Evolutionary conservation across 2,888 invertebrate genomes (phyloP).

Genomic region (Caenorhabditis sinica): DNA sequence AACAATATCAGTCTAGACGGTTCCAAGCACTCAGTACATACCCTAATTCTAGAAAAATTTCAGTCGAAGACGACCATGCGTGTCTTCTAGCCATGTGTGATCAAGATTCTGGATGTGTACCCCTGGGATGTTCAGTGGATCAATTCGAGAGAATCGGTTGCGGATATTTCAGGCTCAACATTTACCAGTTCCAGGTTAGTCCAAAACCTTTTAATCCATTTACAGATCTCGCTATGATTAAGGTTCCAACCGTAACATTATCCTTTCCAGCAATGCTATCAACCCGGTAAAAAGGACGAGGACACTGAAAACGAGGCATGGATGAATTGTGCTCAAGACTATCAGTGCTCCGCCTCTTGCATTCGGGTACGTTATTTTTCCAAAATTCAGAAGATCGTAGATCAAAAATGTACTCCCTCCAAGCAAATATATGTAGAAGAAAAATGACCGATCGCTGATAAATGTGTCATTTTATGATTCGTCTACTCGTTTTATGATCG

Average conservation of each 20-base stretch:
- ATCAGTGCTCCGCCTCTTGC: constrained; percentile 81
- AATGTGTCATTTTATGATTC: constrained; percentile 34
- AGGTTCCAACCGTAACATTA: background rate
- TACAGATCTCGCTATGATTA: too few species aligned
- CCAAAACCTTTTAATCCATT: background rate
- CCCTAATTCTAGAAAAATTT: constrained; percentile 43
- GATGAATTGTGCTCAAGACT: constrained; percentile 82
- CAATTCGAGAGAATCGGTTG: constrained; percentile 80
- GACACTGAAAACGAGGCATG: constrained; percentile 81
- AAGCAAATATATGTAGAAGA: constrained; percentile 12
- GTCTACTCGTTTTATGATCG: constrained; percentile 28
- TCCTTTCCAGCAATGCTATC: constrained; percentile 81
- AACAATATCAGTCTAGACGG: background rate
- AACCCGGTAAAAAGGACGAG: constrained; percentile 81
- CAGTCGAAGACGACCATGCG: constrained; percentile 79
- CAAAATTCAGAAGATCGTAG: constrained; percentile 37
- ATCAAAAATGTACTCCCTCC: constrained; percentile 46
- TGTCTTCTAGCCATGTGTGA: constrained; percentile 82
- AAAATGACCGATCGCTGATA: constrained; percentile 46
- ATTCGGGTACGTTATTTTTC: constrained; percentile 74
- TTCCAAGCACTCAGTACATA: background rate
- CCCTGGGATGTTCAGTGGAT: constrained; percentile 80
- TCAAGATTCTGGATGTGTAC: constrained; percentile 81
- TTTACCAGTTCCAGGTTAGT: constrained; percentile 82
- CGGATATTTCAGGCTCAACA: constrained; percentile 82